Evolutionary conservation across 2,888 invertebrate genomes (phyloP), one percentile per base, ranked within the genome.

Genomic region (Lochmaea capreae): DNA sequence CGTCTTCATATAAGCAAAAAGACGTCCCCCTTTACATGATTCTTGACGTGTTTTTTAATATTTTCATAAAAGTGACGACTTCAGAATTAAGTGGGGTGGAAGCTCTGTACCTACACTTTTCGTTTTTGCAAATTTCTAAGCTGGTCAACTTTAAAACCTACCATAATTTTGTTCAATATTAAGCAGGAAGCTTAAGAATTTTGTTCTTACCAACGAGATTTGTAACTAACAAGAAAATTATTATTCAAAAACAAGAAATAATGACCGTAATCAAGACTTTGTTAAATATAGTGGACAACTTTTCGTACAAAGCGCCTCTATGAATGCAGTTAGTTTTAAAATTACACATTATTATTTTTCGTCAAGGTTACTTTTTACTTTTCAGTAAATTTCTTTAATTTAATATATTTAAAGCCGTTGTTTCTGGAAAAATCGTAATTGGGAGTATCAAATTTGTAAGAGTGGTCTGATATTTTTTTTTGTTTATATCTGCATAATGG

Each of bases 251-350:
- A 69, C 69, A 73, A 69, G 68, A 58, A 65, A 33, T 73, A 73
- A 73, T 69, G 59, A 73, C 69, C 39, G 69, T 73, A 61, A 73
- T 73, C 61, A n/a, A n/a, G 16, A 46, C 16, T 68, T 65, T 73
- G 69, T 69, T 69, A 73, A 73, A 73, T 73, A 69, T 69, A 73
- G 73, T 69, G 68, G 49, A 58, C 65, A 67, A 68, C 43, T 54
- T 73, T 65, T 52, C 69, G 46, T 69, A 66, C 65, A 69, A 73
- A 73, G 65, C 59, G 58, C 65, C 66, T 16, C 54, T 66, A 66
- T 66, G 66, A 57, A 39, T 66, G 57, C 66, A 54, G 43, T 39
- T 66, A 66, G 66, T 66, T 16, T 26, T 18, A 18, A 66, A 66
- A 66, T 66, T 66, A 66, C 18, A 22, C 16, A 33, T 57, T 54